Base-by-base conservation (phyloP, 2,797 vertebrate species). In the Coranthus polyacanthus region DNA sequence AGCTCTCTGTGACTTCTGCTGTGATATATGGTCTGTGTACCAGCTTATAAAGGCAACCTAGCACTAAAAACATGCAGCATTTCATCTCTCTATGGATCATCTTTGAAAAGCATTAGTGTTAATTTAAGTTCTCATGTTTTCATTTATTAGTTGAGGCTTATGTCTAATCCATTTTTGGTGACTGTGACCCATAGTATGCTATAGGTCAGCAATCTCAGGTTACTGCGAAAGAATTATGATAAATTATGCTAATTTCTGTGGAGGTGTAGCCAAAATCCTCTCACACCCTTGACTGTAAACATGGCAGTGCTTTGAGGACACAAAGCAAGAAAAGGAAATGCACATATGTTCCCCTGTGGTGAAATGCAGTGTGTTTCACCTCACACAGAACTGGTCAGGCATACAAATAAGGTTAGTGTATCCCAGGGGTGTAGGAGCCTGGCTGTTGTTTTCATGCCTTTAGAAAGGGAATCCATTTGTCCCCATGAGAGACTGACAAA, bases 361-460 rank as follows among this genome's bases (percentile, higher is more conserved):
- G 62, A 24, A 72, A 79, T 68, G 60, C 65, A 44, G 66, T 65
- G 60, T 55, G 85, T 79, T 80, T 58, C 61, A 78, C 70, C 74
- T 72, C 55, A 74, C 67, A 69, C 65, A 15, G 51, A 55, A n/a
- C 65, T 16, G 61, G 74, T 60, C 70, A 51, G 55, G 84, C 78
- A 87, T 87, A 82, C 78, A 75, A 84, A 89, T 79, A 61, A 78
- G 72, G 73, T 43, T 62, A 54, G 57, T 61, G 53, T 73, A 52
- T 82, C 81, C 83, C 76, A 74, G 26, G 57, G 61, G 84, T 72
- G 71, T 43, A 17, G 34, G 55, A 74, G 74, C 60, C 73, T 65
- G 54, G 58, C 49, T 68, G 66, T 78, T 86, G 63, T 79, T 80
- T 87, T 67, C 26, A 2, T 71, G 56, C 71, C 62, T 81, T 82